These are phyloP conservation scores for Apamea crenata DNA, from an alignment of 2,888 invertebrate species.

Conservation along the genomic window DNA sequence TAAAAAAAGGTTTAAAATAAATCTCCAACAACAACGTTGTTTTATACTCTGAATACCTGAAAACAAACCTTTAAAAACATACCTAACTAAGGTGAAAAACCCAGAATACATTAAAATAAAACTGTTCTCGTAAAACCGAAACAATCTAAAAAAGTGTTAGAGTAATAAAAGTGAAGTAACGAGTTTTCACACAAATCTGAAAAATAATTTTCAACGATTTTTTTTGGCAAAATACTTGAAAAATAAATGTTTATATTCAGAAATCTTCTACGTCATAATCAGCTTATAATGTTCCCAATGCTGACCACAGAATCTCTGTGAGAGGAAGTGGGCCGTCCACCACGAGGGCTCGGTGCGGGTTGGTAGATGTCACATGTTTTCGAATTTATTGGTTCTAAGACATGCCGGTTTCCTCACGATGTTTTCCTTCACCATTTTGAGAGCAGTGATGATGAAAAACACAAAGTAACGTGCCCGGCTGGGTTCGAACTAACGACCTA, in stretches of 20 bases:
- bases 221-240: neutral
- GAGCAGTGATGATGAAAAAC: too few species aligned
- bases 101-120: constrained; percentile 35
- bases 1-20: neutral
- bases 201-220: neutral
- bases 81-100: constrained; percentile 13
- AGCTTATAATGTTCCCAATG: too few species aligned
- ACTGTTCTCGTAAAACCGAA: constrained; percentile 27
- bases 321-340: too few species aligned
- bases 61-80: neutral
- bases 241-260: neutral
- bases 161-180: constrained; percentile 18
- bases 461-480: too few species aligned
- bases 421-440: too few species aligned
- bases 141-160: constrained; percentile 44
- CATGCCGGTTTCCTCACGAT: too few species aligned
- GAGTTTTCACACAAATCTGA: constrained; percentile 22
- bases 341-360: too few species aligned
- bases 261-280: too few species aligned
- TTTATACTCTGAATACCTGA: neutral
- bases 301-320: too few species aligned
- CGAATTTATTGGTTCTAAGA: too few species aligned
- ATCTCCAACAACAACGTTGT: neutral
- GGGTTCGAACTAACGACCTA: too few species aligned
- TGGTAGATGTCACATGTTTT: too few species aligned